Percentiles rank a stretch among this genome's conserved stretches.
Evolutionary conservation across 2,888 invertebrate genomes (phyloP).

Genomic region (Morinoia aosen): DNA sequence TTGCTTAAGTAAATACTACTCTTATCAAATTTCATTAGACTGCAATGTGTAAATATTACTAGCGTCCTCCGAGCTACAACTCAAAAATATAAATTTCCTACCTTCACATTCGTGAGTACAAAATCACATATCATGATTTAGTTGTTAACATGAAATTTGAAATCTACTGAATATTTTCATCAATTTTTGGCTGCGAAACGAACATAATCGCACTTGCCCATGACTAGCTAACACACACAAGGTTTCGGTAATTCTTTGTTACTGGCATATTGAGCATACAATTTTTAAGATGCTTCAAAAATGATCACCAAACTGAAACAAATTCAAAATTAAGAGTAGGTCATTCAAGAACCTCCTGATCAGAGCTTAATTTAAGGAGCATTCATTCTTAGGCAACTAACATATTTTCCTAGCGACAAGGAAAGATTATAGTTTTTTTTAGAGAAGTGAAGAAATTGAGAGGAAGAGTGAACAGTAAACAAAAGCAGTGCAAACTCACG

Average conservation of each 20-base stretch:
- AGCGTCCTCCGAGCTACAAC: neutral
- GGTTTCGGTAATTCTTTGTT: neutral
- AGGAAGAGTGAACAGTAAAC: neutral
- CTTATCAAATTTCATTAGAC: neutral
- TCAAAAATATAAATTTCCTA: neutral
- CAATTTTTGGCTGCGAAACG: neutral
- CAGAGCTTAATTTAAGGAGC: neutral
- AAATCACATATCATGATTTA: neutral
- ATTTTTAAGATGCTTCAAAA: neutral
- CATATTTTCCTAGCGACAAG: neutral
- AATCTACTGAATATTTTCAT: neutral
- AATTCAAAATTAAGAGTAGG: neutral
- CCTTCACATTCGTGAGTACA: neutral
- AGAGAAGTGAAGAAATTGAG: neutral
- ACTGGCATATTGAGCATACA: neutral
- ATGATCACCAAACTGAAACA: neutral
- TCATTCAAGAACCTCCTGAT: neutral
- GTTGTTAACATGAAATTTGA: neutral
- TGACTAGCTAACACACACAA: neutral
- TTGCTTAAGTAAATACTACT: neutral
- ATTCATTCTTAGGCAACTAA: neutral
- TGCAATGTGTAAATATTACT: neutral
- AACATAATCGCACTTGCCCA: neutral
- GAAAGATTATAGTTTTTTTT: neutral
- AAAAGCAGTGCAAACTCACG: neutral